phyloP scores from a whole-genome alignment of 2,113 vertebrate genomes.

The Muntiacus reevesi region DNA sequence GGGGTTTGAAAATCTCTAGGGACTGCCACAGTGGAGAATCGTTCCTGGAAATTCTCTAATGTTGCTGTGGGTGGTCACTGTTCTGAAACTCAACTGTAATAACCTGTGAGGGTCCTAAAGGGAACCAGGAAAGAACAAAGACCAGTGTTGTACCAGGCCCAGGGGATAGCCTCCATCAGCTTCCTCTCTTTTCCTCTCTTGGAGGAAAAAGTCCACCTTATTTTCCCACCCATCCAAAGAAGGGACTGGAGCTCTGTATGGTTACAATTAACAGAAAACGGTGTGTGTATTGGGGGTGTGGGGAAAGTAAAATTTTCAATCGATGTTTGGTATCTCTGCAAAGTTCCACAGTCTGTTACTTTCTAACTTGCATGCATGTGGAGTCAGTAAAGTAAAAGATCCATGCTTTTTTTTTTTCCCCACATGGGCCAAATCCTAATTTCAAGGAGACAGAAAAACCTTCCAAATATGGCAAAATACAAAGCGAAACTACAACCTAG shows the following conservation, averaged over 20 bases:
- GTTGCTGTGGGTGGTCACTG: not conserved
- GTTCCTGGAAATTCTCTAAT: not conserved
- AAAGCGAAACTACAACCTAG: slow-evolving; percentile 45
- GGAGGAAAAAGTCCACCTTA: not conserved
- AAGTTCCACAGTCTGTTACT: not conserved
- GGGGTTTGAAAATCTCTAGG: not conserved
- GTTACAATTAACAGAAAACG: not conserved
- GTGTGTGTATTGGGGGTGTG: not conserved
- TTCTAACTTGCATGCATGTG: not conserved
- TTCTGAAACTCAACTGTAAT: not conserved
- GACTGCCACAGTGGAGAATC: not conserved
- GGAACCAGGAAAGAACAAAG: not conserved
- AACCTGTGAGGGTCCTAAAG: not conserved
- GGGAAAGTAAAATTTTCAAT: not conserved
- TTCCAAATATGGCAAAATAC: slow-evolving; percentile 51
- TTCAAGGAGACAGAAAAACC: slow-evolving; percentile 54
- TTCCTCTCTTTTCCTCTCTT: not conserved
- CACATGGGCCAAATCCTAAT: not conserved
- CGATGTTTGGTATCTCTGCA: not conserved
- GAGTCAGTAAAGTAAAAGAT: not conserved
- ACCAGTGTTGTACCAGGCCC: not conserved
- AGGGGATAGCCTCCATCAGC: accelerated
- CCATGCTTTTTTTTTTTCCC: not conserved
- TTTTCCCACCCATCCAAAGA: not conserved
- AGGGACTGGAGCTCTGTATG: not conserved